A percentile compares a stretch with the other conserved stretches of the same genome.
phyloP scores from a whole-genome alignment of 2,888 invertebrate species.

The Exocentrus adspersus region DNA sequence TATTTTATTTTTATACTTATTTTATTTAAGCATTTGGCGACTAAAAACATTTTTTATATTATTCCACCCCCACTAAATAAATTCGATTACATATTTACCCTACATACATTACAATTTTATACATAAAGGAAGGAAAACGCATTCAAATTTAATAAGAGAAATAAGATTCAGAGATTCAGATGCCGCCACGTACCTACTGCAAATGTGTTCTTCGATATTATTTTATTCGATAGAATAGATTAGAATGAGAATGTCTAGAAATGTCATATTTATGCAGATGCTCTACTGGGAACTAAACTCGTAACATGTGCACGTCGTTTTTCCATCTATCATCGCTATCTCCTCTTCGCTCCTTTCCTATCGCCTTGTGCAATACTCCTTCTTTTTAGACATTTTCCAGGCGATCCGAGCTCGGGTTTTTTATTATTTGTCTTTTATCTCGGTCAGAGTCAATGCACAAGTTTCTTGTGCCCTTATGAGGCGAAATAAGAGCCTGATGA shows the following conservation, averaged over 20 bases:
- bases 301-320: constrained; percentile 55
- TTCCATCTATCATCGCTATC: constrained; percentile 55
- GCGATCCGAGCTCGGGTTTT: constrained; percentile 19
- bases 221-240: constrained; percentile 48
- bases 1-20: too few species aligned
- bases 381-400: constrained; percentile 15
- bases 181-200: constrained; percentile 46
- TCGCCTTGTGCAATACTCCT: constrained; percentile 16
- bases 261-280: constrained; percentile 54
- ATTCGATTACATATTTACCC: too few species aligned
- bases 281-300: constrained; percentile 42
- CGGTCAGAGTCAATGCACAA: constrained; percentile 23
- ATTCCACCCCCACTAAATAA: too few species aligned
- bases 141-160: constrained; percentile 21
- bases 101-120: constrained; percentile 4
- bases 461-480: constrained; percentile 17
- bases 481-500: constrained; percentile 16
- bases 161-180: constrained; percentile 28
- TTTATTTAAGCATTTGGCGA: too few species aligned
- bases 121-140: not conserved
- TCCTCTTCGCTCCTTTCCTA: constrained; percentile 21
- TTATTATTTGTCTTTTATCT: constrained; percentile 26
- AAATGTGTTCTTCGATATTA: constrained; percentile 43
- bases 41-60: too few species aligned
- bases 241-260: constrained; percentile 45